Percentiles rank a stretch among this genome's conserved stretches.
These are phyloP conservation scores for Diadumene lineata DNA, from an alignment of 92 coral and sea anemone genomes.

Conservation along the genomic window DNA sequence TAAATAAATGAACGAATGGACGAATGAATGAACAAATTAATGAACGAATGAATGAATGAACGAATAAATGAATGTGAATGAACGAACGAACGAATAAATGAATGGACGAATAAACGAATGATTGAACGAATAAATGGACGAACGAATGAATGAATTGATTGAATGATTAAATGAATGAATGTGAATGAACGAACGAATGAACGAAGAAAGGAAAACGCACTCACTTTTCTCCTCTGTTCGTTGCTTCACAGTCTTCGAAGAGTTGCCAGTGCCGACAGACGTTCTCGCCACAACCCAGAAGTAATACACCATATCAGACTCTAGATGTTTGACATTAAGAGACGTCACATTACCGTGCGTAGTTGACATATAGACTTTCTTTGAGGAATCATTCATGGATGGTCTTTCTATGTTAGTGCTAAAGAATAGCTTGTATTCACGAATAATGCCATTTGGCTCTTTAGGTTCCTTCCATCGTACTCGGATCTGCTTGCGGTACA, in stretches of 20 bases:
- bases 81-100: no score
- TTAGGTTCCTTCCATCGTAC: slow-evolving; percentile 84
- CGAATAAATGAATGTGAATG: background rate
- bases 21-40: background rate
- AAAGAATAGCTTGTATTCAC: slow-evolving; percentile 65
- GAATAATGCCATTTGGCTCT: slow-evolving; percentile 89
- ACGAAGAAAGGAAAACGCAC: background rate
- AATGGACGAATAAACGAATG: background rate
- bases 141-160: background rate
- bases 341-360: slow-evolving; percentile 63
- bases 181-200: background rate
- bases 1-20: background rate
- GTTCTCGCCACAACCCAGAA: slow-evolving; percentile 94
- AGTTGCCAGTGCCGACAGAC: slow-evolving; percentile 74
- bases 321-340: slow-evolving; percentile 40
- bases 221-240: slow-evolving; percentile 66
- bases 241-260: slow-evolving; percentile 56
- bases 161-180: background rate
- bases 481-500: slow-evolving; percentile 74
- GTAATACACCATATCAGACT: slow-evolving; percentile 68
- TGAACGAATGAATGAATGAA: background rate
- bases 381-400: slow-evolving; percentile 33
- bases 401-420: slow-evolving; percentile 43
- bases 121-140: background rate
- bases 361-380: slow-evolving; percentile 16